phyloP scores from a whole-genome alignment of 2,888 invertebrate species.

The Phymatocera aterrima region DNA sequence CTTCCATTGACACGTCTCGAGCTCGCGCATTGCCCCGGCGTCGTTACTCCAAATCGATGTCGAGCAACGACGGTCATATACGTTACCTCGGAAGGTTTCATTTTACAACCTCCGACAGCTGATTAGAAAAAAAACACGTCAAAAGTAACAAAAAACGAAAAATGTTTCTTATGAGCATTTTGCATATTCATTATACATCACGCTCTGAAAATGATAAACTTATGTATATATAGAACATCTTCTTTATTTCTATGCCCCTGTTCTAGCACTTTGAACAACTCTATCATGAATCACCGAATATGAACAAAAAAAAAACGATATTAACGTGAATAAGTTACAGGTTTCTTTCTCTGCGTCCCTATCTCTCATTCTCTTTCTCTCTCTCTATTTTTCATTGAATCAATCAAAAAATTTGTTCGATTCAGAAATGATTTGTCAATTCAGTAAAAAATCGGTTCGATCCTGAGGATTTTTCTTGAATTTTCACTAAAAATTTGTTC shows the following conservation, averaged over 20 bases:
- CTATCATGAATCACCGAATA: not conserved
- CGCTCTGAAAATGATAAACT: conserved; percentile 2
- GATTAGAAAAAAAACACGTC: not conserved
- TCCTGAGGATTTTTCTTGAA: too few species aligned
- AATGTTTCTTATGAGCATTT: conserved; percentile 4
- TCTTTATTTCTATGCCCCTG: not conserved
- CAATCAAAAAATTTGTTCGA: too few species aligned
- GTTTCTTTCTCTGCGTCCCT: too few species aligned
- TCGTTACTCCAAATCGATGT: conserved; percentile 21
- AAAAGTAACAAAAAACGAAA: too few species aligned
- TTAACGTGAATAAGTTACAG: not conserved
- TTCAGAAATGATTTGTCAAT: too few species aligned
- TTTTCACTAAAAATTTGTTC: too few species aligned
- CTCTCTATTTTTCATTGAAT: too few species aligned
- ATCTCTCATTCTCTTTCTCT: too few species aligned
- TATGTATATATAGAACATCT: not conserved
- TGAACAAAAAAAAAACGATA: conserved; percentile 1
- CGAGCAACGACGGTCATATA: not conserved
- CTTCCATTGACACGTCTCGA: conserved; percentile 13
- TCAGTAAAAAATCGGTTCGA: too few species aligned
- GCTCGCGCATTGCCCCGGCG: conserved; percentile 1
- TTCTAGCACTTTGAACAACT: not conserved
- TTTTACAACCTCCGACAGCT: conserved; percentile 23
- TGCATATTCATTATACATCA: not conserved
- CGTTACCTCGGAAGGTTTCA: conserved; percentile 16